Evolutionary conservation across 2,797 vertebrate species (phyloP).

Genomic region (Pantherophis alleghaniensis): DNA sequence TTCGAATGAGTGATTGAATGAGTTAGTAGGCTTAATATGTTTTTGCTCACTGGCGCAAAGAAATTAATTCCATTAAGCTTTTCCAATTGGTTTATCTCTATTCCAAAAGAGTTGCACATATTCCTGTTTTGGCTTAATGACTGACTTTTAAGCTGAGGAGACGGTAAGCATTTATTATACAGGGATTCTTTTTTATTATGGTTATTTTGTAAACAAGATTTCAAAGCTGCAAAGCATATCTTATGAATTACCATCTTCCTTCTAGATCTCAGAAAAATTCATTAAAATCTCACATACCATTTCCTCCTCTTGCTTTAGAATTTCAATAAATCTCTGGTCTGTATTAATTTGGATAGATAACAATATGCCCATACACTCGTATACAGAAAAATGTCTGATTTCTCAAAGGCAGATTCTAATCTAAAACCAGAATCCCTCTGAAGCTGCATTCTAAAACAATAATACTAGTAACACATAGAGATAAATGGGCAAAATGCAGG

Average conservation of each 20-base stretch:
- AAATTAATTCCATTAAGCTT: neutral
- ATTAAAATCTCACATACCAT: neutral
- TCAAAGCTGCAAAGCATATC: neutral
- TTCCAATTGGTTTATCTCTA: neutral
- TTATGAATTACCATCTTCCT: neutral
- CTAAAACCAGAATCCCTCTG: slow-evolving; percentile 3
- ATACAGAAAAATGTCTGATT: neutral
- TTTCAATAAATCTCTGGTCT: neutral
- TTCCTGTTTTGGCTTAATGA: neutral
- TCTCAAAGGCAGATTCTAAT: neutral
- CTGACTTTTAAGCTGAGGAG: neutral
- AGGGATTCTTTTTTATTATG: neutral
- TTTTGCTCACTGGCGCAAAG: neutral
- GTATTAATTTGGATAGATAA: neutral
- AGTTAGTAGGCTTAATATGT: neutral
- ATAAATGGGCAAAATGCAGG: slow-evolving; percentile 22
- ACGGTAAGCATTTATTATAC: neutral
- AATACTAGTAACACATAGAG: slow-evolving; percentile 8
- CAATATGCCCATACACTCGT: neutral
- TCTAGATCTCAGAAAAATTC: neutral
- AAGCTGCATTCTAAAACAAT: neutral
- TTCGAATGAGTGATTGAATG: neutral
- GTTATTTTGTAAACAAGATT: neutral
- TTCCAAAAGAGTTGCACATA: neutral
- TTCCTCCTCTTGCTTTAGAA: neutral